A percentile compares a stretch with the other conserved stretches of the same genome.
phyloP scores from a whole-genome alignment of 2,113 vertebrate genomes.

The Campylorhamphus procurvoides region DNA sequence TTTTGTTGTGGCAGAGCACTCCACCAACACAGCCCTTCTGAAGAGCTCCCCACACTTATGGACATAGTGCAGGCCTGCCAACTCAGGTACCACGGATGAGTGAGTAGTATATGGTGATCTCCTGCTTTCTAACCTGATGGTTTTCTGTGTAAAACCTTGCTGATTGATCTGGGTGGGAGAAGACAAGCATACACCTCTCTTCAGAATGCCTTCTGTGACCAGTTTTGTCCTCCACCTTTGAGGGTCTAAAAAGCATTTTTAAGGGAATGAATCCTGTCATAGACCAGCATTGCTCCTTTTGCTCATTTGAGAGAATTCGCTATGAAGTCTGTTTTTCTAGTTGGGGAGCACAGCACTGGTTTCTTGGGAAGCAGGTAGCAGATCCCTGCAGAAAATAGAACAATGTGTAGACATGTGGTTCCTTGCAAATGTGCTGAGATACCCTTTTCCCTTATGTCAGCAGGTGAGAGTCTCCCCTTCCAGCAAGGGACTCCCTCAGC shows the following conservation, averaged over 20 bases:
- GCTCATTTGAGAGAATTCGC: neutral
- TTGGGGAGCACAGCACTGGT: neutral
- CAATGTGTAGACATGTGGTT: neutral
- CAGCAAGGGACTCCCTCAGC: neutral
- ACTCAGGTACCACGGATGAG: rapidly evolving
- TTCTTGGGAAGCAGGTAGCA: neutral
- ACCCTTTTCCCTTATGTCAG: neutral
- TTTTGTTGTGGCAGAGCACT: neutral
- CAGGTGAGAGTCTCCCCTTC: neutral
- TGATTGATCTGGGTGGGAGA: neutral
- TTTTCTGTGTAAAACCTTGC: neutral
- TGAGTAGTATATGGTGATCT: neutral
- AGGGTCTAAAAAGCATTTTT: neutral
- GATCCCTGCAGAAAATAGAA: neutral
- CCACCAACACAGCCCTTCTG: neutral
- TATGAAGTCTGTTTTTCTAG: neutral
- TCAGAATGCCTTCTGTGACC: neutral
- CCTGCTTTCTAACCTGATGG: neutral
- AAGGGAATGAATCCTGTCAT: neutral
- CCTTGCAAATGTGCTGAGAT: neutral
- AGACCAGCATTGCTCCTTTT: neutral
- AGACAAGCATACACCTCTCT: neutral
- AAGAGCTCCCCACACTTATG: rapidly evolving
- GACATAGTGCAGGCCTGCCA: neutral
- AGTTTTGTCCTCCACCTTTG: neutral